phyloP scores from a whole-genome alignment of 2,797 vertebrate genomes.

The Gymnocypris eckloni region DNA sequence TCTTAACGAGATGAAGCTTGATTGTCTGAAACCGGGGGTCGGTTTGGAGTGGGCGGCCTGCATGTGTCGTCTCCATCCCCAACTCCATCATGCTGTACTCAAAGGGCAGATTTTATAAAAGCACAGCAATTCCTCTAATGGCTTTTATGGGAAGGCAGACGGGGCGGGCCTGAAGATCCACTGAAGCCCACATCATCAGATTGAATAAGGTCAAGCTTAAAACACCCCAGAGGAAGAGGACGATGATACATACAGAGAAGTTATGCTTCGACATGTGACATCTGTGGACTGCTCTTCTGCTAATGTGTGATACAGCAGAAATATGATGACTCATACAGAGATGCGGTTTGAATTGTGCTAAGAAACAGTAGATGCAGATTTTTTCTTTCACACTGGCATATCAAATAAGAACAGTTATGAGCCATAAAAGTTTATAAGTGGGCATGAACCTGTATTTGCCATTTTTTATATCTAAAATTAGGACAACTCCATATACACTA shows the following conservation, averaged over 20 bases:
- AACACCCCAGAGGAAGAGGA: constrained; percentile 49
- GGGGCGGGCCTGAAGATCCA: constrained; percentile 28
- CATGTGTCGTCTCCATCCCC: constrained; percentile 9
- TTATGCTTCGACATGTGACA: constrained; percentile 38
- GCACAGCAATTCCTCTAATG: constrained; percentile 57
- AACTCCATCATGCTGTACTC: constrained; percentile 25
- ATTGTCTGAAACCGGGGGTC: constrained; percentile 67
- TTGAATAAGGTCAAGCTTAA: constrained; percentile 57
- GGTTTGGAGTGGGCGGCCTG: constrained; percentile 34
- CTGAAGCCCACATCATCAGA: constrained; percentile 53
- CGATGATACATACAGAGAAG: constrained; percentile 42
- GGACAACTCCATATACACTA: not conserved
- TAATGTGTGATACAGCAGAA: constrained; percentile 13
- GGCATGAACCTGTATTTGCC: not conserved
- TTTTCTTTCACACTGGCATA: not conserved
- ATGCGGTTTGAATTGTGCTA: not conserved
- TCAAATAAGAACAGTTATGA: not conserved
- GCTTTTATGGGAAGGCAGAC: constrained; percentile 50
- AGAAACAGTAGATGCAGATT: not conserved
- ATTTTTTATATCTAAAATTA: not conserved
- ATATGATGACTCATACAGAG: constrained; percentile 1
- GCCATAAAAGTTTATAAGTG: not conserved
- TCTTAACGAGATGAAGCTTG: constrained; percentile 70
- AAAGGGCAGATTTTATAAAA: constrained; percentile 42
- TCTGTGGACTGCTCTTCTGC: constrained; percentile 18